Percentiles rank a stretch among this genome's conserved stretches.
Evolutionary conservation across 2,797 vertebrate genomes (phyloP).

Genomic region (Smutsia gigantea): DNA sequence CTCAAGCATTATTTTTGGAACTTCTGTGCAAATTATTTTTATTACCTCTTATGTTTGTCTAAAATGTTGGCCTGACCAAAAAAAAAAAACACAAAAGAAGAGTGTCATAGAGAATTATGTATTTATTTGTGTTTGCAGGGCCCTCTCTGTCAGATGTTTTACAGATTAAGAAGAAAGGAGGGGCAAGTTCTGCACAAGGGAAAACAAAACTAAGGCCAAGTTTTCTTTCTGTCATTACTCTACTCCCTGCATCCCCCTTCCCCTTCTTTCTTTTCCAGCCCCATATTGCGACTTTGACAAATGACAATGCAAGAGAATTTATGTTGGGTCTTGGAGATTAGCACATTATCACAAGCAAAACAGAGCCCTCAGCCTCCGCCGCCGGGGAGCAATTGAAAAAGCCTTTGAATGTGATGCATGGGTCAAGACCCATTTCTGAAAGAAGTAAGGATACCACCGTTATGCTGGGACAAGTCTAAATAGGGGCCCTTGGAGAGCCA

Average conservation of each 20-base stretch:
- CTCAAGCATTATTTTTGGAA: not conserved
- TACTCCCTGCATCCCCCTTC: not conserved
- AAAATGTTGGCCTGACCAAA: not conserved
- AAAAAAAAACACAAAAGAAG: not conserved
- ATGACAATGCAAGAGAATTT: conserved; percentile 86
- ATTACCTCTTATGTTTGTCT: conserved; percentile 12
- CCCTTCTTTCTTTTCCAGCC: conserved; percentile 54
- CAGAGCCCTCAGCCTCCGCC: conserved; percentile 80
- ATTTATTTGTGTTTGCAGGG: conserved; percentile 70
- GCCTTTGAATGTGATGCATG: conserved; percentile 85
- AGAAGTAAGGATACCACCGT: conserved; percentile 67
- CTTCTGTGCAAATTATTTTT: conserved; percentile 16
- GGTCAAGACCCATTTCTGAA: conserved; percentile 79
- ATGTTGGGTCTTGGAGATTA: conserved; percentile 87
- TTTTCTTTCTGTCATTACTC: conserved; percentile 80
- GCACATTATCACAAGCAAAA: conserved; percentile 89
- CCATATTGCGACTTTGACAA: conserved; percentile 88
- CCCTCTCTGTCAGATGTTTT: conserved; percentile 86
- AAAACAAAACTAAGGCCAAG: conserved; percentile 78
- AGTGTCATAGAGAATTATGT: conserved; percentile 62
- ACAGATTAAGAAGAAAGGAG: conserved; percentile 84
- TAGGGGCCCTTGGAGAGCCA: conserved; percentile 79
- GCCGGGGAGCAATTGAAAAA: conserved; percentile 84
- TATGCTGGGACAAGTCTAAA: conserved; percentile 67
- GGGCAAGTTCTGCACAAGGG: conserved; percentile 55